These are phyloP conservation scores for Xerus rutilus DNA, from an alignment of 2,797 vertebrate species.

Conservation along the genomic window DNA sequence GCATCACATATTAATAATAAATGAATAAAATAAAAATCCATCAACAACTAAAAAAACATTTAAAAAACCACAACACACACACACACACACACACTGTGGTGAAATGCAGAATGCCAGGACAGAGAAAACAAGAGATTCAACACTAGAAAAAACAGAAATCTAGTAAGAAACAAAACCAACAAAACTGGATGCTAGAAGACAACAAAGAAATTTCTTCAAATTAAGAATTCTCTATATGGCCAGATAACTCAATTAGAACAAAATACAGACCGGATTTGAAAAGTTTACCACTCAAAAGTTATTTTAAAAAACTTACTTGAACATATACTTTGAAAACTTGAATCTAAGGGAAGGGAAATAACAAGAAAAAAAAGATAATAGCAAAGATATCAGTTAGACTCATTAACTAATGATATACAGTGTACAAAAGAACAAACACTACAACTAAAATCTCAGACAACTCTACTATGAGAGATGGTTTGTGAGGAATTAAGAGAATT, in stretches of 20 bases:
- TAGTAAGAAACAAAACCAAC: neutral
- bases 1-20: too few species aligned
- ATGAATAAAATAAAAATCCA: too few species aligned
- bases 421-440: neutral
- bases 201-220: neutral
- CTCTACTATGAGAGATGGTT: neutral
- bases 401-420: neutral
- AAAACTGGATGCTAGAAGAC: neutral
- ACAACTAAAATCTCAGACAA: neutral
- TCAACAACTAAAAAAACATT: too few species aligned
- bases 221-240: neutral
- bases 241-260: neutral
- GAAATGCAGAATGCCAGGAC: neutral
- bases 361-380: neutral
- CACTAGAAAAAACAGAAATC: neutral
- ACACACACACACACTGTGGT: neutral
- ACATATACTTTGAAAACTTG: neutral
- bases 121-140: neutral
- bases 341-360: neutral
- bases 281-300: neutral
- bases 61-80: too few species aligned
- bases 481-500: neutral
- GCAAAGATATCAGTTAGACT: slow-evolving; percentile 10
- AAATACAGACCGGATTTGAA: neutral
- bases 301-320: neutral